A percentile compares a stretch with the other conserved stretches of the same genome.
Evolutionary conservation across 2,888 invertebrate species (phyloP).

Genomic region (Cephus sareptanus): DNA sequence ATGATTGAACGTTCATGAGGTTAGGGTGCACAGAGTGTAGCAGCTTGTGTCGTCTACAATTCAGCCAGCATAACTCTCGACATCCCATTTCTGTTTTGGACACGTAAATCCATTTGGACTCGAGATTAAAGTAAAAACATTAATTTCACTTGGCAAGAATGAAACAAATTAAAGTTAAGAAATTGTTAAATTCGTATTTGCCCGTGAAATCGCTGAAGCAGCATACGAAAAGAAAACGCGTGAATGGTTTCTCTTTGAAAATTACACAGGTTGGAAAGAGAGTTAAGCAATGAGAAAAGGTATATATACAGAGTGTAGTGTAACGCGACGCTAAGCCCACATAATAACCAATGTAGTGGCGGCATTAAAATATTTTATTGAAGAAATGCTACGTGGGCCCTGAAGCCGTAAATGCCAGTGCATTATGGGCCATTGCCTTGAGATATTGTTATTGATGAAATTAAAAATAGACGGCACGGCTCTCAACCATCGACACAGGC

Average conservation of each 20-base stretch:
- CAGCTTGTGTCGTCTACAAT: neutral
- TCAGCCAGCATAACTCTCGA: neutral
- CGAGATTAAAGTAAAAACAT: neutral
- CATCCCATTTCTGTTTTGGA: neutral
- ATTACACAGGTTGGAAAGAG: neutral
- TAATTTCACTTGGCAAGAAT: neutral
- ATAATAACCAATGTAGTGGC: neutral
- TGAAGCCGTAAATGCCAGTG: constrained; percentile 8
- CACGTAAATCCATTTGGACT: neutral
- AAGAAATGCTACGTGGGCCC: neutral
- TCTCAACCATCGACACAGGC: neutral
- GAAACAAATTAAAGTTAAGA: neutral
- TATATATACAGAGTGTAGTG: neutral
- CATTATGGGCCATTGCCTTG: constrained; percentile 11
- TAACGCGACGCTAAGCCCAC: neutral
- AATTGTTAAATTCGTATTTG: neutral
- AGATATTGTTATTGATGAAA: constrained; percentile 10
- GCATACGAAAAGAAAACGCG: neutral
- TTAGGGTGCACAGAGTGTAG: neutral
- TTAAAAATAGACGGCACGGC: constrained; percentile 1
- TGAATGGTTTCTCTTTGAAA: neutral
- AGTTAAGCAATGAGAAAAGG: neutral
- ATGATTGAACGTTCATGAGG: neutral
- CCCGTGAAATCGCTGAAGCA: neutral
- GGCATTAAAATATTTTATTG: constrained; percentile 4